Evolutionary conservation across 1,140 invertebrate genomes (phyloP), one percentile per base, ranked within the genome.

Genomic region (Drosophila gunungcola): DNA sequence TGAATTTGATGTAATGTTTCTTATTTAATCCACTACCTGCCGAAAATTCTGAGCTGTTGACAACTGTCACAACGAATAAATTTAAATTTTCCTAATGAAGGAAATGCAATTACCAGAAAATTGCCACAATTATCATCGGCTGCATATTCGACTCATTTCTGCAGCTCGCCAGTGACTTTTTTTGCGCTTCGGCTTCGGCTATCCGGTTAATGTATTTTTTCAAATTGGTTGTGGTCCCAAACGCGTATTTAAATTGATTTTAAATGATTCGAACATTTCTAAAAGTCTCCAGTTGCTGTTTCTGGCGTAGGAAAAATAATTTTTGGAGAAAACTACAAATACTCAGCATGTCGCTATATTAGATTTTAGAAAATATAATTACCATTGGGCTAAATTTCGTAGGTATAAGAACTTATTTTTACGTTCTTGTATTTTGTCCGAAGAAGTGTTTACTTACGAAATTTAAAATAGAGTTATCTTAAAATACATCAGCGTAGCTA

Each of bases 1-100:
- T 55, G 46, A 53, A 78, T 69, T 81, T 81, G 42, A 82, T 76
- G 80, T 46, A 68, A 68, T 79, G 79, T 76, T 77, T 84, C 36
- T 60, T 60, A 72, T 73, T 79, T 51, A 70, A 67, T 43, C 27
- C 54, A 9, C 34, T 41, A 16, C 29, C 16, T n/a, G 13, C 25
- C 29, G 7, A 12, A 32, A 42, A 34, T 39, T 25, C 42, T 38
- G 48, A 67, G 62, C 45, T 73, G 76, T 80, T 79, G 80, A 84
- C 0, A 21, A 21, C 16, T 21, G 16, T 21, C 16, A 21, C 72
- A 41, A 46, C n/a, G 32, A 64, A 43, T 36, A 4, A 58, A 48
- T 34, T 25, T 11, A 13, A n/a, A 4, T 46, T 9, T 16, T 10
- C 3, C 32, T 27, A 5, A 36, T 41, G 29, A n/a, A 9, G 21